These are phyloP conservation scores for Scrobipalpa costella DNA, from an alignment of 2,888 invertebrate species.

Conservation along the genomic window DNA sequence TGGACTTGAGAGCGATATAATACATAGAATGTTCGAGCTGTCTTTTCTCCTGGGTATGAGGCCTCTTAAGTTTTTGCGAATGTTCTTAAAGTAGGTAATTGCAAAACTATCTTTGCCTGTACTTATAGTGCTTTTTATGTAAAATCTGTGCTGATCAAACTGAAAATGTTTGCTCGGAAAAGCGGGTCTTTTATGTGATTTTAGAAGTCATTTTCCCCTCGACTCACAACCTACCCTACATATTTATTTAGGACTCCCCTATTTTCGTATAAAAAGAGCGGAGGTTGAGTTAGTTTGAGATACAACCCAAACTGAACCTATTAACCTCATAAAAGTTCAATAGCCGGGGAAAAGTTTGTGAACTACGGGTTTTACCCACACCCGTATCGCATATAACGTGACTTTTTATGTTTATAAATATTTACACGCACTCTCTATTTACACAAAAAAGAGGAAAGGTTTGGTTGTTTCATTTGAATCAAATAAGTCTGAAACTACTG, in stretches of 20 bases:
- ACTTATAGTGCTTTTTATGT: too few species aligned
- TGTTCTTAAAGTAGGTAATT: too few species aligned
- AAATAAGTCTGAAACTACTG: too few species aligned
- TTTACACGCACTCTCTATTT: too few species aligned
- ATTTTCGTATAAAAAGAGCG: neutral
- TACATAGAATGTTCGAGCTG: too few species aligned
- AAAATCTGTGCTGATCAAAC: neutral
- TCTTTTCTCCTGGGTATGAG: too few species aligned
- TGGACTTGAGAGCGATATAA: too few species aligned
- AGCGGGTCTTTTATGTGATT: neutral
- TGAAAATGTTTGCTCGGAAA: neutral
- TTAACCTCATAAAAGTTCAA: constrained; percentile 13
- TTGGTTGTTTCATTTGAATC: too few species aligned
- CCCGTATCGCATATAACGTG: neutral
- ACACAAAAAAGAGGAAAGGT: too few species aligned
- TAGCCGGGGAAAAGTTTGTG: neutral
- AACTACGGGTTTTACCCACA: neutral
- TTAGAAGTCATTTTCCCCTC: neutral
- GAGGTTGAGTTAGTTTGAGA: neutral
- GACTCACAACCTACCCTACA: neutral
- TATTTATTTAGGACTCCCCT: constrained; percentile 7
- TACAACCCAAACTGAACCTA: neutral
- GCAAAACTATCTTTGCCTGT: too few species aligned
- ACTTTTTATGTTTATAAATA: neutral
- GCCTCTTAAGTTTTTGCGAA: too few species aligned